Evolutionary conservation across 1,140 invertebrate genomes (phyloP).

Genomic region (Planococcus citri): DNA sequence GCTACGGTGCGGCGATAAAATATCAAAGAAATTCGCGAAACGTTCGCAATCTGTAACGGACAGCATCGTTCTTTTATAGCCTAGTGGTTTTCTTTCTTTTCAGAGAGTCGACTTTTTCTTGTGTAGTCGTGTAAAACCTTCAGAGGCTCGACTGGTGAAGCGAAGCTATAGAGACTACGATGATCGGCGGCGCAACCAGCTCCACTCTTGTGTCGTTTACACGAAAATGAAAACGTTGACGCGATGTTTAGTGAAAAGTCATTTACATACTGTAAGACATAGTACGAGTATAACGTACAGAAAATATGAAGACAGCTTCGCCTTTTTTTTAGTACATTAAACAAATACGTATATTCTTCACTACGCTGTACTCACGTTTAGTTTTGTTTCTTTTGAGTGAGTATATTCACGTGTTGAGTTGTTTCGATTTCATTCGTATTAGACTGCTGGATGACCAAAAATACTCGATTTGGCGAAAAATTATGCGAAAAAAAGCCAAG

Average conservation of each 20-base stretch:
- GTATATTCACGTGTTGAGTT: too few relatives aligned
- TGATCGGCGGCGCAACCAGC: not conserved
- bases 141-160: too few relatives aligned
- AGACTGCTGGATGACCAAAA: too few relatives aligned
- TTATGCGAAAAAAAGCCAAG: too few relatives aligned
- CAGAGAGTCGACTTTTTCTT: not conserved
- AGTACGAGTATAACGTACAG: not conserved
- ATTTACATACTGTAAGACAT: not conserved
- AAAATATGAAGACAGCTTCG: not conserved
- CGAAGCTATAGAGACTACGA: too few relatives aligned
- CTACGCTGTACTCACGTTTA: not conserved
- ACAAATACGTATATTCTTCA: too few relatives aligned
- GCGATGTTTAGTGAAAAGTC: not conserved
- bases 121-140: not conserved
- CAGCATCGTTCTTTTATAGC: not conserved
- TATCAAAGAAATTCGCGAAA: not conserved
- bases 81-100: not conserved
- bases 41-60: not conserved
- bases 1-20: not conserved
- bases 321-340: not conserved
- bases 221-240: not conserved
- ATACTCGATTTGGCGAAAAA: too few relatives aligned
- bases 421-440: too few relatives aligned
- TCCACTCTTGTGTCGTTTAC: conserved; percentile 5
- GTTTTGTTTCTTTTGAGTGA: too few relatives aligned